These are phyloP conservation scores for Homarus americanus DNA, from an alignment of 1,140 invertebrate genomes.

Conservation along the genomic window DNA sequence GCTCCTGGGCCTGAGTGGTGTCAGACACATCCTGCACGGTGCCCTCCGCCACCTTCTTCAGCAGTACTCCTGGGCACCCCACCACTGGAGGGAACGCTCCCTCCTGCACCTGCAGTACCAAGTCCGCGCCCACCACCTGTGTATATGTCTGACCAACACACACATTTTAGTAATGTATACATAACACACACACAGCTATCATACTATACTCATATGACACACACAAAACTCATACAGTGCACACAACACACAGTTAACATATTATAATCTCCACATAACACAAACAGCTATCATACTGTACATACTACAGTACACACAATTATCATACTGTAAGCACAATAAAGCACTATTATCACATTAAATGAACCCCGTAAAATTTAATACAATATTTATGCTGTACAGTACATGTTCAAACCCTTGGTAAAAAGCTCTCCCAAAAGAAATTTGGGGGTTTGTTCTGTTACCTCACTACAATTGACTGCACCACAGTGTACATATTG, in stretches of 20 bases:
- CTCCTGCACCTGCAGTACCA: slow-evolving; percentile 30
- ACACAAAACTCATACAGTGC: too few species aligned
- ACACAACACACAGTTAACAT: too few species aligned
- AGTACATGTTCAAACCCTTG: background rate
- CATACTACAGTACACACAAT: too few species aligned
- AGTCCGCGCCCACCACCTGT: background rate
- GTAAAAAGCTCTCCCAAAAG: background rate
- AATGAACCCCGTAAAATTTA: background rate
- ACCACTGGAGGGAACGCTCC: slow-evolving; percentile 5
- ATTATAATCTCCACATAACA: too few species aligned
- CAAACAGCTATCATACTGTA: too few species aligned
- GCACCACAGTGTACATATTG: too few species aligned
- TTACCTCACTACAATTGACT: too few species aligned
- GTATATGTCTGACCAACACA: background rate
- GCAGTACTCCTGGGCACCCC: slow-evolving; percentile 12
- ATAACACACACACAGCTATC: too few species aligned
- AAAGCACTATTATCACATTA: background rate
- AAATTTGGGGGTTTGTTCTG: background rate
- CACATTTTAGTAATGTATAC: too few species aligned
- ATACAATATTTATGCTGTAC: background rate
- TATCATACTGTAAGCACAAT: too few species aligned
- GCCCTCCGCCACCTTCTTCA: slow-evolving; percentile 38
- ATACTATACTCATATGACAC: too few species aligned
- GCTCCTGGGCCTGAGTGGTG: slow-evolving; percentile 29
- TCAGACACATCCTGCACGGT: slow-evolving; percentile 13